Percentiles rank a stretch among this genome's conserved stretches.
Evolutionary conservation across 2,888 invertebrate species (phyloP).

Genomic region (Noctua comes): DNA sequence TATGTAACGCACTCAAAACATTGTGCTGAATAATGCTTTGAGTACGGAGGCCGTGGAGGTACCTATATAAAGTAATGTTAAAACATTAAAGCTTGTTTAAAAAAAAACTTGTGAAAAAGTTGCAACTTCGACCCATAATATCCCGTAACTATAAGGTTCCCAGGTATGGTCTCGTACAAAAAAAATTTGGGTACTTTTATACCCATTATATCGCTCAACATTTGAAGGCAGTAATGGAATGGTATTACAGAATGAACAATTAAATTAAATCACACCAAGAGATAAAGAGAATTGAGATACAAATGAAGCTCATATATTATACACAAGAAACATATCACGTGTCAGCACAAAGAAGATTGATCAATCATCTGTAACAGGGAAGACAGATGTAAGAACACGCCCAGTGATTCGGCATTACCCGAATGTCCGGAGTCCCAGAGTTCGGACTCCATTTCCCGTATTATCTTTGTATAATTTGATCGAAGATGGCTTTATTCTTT

Average conservation of each 20-base stretch:
- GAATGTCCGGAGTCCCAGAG: conserved; percentile 1
- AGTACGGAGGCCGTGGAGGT: too few relatives aligned
- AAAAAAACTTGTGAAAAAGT: too few relatives aligned
- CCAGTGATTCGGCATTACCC: conserved; percentile 26
- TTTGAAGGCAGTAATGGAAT: neutral
- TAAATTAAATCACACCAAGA: neutral
- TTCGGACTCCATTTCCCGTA: conserved; percentile 22
- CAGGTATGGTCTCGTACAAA: too few relatives aligned
- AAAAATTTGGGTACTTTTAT: too few relatives aligned
- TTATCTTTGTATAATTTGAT: conserved; percentile 15
- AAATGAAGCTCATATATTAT: neutral
- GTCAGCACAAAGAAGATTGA: conserved; percentile 22
- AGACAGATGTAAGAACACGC: conserved; percentile 37
- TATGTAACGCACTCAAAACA: too few relatives aligned
- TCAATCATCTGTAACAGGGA: conserved; percentile 35
- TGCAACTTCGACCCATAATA: too few relatives aligned
- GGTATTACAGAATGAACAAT: neutral
- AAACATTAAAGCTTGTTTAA: too few relatives aligned
- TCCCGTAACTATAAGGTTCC: too few relatives aligned
- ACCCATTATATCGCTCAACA: neutral
- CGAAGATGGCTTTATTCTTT: neutral
- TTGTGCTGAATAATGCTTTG: too few relatives aligned
- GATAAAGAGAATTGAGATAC: too few relatives aligned
- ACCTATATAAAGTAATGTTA: too few relatives aligned
- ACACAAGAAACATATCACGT: neutral